Conservation (phyloP, 2,888 invertebrate genomes). For the Dendrolimus pini region DNA sequence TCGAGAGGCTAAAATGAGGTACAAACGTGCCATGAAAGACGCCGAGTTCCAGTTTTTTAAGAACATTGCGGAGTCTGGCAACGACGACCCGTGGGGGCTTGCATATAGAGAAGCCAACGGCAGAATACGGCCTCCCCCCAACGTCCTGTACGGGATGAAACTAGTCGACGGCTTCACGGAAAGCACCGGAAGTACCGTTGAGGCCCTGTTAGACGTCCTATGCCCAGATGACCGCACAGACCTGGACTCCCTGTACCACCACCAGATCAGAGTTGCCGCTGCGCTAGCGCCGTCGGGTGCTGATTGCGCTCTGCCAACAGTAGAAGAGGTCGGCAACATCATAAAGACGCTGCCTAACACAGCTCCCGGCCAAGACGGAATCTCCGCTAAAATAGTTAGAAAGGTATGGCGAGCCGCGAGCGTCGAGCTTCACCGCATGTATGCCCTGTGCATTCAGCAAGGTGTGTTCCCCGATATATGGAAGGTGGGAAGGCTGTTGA, state of each 20-base stretch:
- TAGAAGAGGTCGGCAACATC: slow-evolving; percentile 4
- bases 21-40: slow-evolving; percentile 2
- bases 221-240: slow-evolving; percentile 25
- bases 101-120: slow-evolving; percentile 19
- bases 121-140: slow-evolving; percentile 12
- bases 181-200: slow-evolving; percentile 12
- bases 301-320: slow-evolving; percentile 9
- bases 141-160: slow-evolving; percentile 10
- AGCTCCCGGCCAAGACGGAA: slow-evolving; percentile 15
- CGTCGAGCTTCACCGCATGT: slow-evolving; percentile 9
- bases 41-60: neutral
- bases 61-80: slow-evolving; percentile 9
- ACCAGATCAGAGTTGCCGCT: slow-evolving; percentile 13
- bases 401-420: slow-evolving; percentile 13
- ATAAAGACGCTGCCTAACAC: neutral
- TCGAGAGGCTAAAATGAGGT: rapidly evolving
- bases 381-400: slow-evolving; percentile 12
- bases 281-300: slow-evolving; percentile 13
- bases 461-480: slow-evolving; percentile 16
- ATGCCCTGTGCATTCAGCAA: slow-evolving; percentile 15
- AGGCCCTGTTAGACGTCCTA: slow-evolving; percentile 11
- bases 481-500: slow-evolving; percentile 15
- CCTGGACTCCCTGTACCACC: slow-evolving; percentile 16
- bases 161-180: slow-evolving; percentile 7
- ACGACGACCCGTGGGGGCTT: slow-evolving; percentile 16